A percentile compares a stretch with the other conserved stretches of the same genome.
phyloP scores from a whole-genome alignment of 1,140 invertebrate species.

The Halesus radiatus region DNA sequence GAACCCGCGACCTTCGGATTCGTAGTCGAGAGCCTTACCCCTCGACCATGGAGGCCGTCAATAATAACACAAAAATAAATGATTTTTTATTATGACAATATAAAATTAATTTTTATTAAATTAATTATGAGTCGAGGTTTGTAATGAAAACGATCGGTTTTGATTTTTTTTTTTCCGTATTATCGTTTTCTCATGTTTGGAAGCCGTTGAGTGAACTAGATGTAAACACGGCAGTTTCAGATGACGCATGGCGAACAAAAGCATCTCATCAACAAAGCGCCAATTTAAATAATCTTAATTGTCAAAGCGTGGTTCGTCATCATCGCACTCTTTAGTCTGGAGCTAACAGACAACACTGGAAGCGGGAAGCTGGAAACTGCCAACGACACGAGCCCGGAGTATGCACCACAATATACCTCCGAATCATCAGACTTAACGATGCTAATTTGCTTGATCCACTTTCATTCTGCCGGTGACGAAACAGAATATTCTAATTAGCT shows the following conservation, averaged over 20 bases:
- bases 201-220: not conserved
- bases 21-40: too few species aligned
- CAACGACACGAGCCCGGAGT: constrained; percentile 1
- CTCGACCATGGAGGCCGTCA: too few species aligned
- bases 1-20: too few species aligned
- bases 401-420: not conserved
- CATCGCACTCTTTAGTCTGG: constrained; percentile 21
- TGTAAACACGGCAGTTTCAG: constrained; percentile 25
- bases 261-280: constrained; percentile 39
- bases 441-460: not conserved
- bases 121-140: too few species aligned
- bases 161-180: too few species aligned
- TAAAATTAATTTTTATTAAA: too few species aligned
- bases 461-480: not conserved
- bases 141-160: too few species aligned
- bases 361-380: too few species aligned
- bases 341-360: not conserved
- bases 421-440: not conserved
- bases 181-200: not conserved
- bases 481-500: too few species aligned
- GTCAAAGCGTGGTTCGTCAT: constrained; percentile 44
- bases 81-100: too few species aligned
- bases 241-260: constrained; percentile 26
- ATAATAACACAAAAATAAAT: too few species aligned
- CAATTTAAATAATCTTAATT: constrained; percentile 54